Evolutionary conservation across 1,140 invertebrate species (phyloP).

Genomic region (Babylonia areolata): DNA sequence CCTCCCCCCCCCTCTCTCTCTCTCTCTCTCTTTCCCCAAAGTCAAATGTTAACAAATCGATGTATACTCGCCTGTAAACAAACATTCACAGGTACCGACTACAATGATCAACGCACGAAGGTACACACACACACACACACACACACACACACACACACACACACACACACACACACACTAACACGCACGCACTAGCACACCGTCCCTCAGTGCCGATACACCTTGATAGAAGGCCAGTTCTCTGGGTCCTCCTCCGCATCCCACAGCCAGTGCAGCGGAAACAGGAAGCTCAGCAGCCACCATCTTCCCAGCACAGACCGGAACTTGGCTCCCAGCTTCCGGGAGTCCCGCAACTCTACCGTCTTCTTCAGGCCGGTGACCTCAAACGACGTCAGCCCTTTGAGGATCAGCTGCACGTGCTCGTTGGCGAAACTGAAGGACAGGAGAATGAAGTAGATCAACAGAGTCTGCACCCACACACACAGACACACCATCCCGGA

Average conservation of each 20-base stretch:
- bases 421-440: conserved; percentile 39
- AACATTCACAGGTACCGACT: no score
- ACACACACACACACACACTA: no score
- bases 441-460: conserved; percentile 45
- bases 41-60: background rate
- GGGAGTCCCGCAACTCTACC: conserved; percentile 47
- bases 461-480: conserved; percentile 39
- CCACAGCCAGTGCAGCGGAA: conserved; percentile 51
- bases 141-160: background rate
- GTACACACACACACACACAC: background rate
- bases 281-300: conserved; percentile 54
- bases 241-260: conserved; percentile 54
- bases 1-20: no score
- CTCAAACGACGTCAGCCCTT: conserved; percentile 58
- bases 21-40: background rate
- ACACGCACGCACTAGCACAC: no score
- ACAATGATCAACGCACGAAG: background rate
- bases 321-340: conserved; percentile 45
- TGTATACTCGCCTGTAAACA: background rate
- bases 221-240: conserved; percentile 55
- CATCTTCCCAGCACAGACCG: conserved; percentile 52
- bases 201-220: conserved; percentile 40
- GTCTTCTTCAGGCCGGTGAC: conserved; percentile 38
- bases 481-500: conserved; percentile 32
- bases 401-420: conserved; percentile 37